Evolutionary conservation across 2,888 invertebrate genomes (phyloP).

Genomic region (Strigamia transsilvanica): DNA sequence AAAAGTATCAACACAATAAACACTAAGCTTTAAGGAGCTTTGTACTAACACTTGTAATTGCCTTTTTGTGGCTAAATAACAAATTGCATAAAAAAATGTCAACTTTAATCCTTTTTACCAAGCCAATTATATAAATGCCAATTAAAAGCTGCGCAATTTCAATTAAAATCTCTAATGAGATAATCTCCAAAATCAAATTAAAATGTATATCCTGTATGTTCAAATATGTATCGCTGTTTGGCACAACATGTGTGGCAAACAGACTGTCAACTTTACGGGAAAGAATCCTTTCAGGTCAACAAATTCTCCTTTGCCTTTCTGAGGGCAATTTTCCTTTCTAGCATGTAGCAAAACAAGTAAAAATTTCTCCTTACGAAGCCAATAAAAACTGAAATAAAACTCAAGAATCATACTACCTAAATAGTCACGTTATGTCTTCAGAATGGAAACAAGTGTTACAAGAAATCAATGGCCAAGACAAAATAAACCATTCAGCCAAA

Average conservation of each 20-base stretch:
- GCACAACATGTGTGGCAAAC: neutral
- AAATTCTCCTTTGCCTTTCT: neutral
- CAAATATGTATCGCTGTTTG: too few species aligned
- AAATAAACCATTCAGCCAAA: too few species aligned
- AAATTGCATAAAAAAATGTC: neutral
- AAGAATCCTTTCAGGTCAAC: neutral
- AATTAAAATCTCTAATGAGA: neutral
- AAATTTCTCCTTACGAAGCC: neutral
- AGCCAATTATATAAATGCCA: neutral
- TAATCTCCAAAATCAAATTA: neutral
- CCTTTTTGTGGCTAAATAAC: neutral
- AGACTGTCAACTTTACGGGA: neutral
- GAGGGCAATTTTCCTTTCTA: neutral
- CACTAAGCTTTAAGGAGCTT: neutral
- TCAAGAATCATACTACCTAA: neutral
- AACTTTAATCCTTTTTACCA: neutral
- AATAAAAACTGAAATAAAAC: neutral
- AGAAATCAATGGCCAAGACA: too few species aligned
- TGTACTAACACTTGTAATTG: neutral
- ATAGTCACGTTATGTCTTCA: neutral
- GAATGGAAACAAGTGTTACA: neutral
- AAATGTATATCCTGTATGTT: neutral
- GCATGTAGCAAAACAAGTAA: neutral
- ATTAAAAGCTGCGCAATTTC: neutral
- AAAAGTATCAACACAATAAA: neutral